Evolutionary conservation across 2,888 invertebrate species (phyloP).

Genomic region (Tipula confusa): DNA sequence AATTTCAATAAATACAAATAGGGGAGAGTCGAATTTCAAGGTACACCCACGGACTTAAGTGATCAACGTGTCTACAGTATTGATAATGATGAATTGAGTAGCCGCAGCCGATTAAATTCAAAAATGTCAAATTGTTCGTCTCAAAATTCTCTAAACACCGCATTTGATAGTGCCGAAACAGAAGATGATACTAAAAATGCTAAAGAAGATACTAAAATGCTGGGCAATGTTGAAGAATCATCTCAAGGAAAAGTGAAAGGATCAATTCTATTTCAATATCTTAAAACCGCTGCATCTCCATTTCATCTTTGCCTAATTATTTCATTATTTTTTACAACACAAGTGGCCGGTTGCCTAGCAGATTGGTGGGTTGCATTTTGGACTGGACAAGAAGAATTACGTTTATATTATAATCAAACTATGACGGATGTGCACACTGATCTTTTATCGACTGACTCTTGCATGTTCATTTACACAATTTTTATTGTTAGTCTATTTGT

Average conservation of each 20-base stretch:
- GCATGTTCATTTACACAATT: slow-evolving; percentile 59
- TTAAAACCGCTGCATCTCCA: slow-evolving; percentile 53
- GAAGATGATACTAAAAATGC: slow-evolving; percentile 33
- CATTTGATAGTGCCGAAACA: slow-evolving; percentile 32
- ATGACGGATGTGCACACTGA: slow-evolving; percentile 39
- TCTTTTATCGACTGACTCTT: slow-evolving; percentile 46
- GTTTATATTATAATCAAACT: slow-evolving; percentile 5
- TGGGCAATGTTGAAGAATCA: slow-evolving; percentile 43
- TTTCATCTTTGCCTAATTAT: slow-evolving; percentile 49
- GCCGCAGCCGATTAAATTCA: slow-evolving; percentile 33
- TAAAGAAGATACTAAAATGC: background rate
- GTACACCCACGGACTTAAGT: slow-evolving; percentile 50
- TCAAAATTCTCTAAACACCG: background rate
- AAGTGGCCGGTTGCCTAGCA: slow-evolving; percentile 56
- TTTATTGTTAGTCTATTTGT: slow-evolving; percentile 54
- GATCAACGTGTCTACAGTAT: slow-evolving; percentile 52
- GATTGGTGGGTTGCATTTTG: slow-evolving; percentile 70
- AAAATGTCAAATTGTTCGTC: background rate
- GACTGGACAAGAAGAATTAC: slow-evolving; percentile 39
- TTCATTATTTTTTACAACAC: slow-evolving; percentile 54
- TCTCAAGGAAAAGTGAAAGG: slow-evolving; percentile 50
- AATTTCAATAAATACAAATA: slow-evolving; percentile 37
- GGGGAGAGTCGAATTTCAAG: slow-evolving; percentile 52
- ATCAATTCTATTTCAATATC: slow-evolving; percentile 48
- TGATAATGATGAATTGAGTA: slow-evolving; percentile 43